Percentiles rank a stretch among this genome's conserved stretches.
Evolutionary conservation across 2,888 invertebrate genomes (phyloP).

Genomic region (Campaea margaritaria): DNA sequence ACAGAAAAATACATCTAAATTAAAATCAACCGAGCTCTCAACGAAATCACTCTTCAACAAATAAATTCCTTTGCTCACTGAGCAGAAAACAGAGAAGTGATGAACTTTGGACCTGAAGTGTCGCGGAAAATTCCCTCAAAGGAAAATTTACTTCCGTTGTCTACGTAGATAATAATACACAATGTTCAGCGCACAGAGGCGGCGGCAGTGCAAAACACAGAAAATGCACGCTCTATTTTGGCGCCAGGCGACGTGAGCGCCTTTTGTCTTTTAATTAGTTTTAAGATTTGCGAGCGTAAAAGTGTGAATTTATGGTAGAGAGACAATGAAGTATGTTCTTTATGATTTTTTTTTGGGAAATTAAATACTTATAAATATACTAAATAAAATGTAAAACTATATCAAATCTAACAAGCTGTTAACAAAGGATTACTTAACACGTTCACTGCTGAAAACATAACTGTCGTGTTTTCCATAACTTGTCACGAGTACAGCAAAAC

Average conservation of each 20-base stretch:
- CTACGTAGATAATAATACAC: constrained; percentile 44
- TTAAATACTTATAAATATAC: neutral
- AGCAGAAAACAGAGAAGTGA: constrained; percentile 41
- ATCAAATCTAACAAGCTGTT: too few species aligned
- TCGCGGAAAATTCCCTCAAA: constrained; percentile 45
- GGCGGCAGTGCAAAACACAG: constrained; percentile 30
- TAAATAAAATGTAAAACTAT: too few species aligned
- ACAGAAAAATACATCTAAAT: neutral
- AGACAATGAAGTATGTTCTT: constrained; percentile 18
- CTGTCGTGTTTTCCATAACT: too few species aligned
- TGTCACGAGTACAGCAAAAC: too few species aligned
- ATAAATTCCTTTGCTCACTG: constrained; percentile 37
- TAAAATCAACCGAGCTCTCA: constrained; percentile 1
- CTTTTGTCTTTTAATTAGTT: constrained; percentile 41
- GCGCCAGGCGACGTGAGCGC: constrained; percentile 38
- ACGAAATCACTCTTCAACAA: constrained; percentile 8
- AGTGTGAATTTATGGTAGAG: constrained; percentile 27
- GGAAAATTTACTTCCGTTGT: constrained; percentile 45
- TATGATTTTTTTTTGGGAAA: constrained; percentile 1
- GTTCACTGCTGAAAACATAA: too few species aligned
- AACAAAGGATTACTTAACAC: too few species aligned
- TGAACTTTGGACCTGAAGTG: constrained; percentile 46
- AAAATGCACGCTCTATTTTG: constrained; percentile 42
- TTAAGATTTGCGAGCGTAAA: constrained; percentile 30
- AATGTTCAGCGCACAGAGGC: constrained; percentile 28